phyloP scores from a whole-genome alignment of 2,888 invertebrate genomes.

The Drosophila greeni region DNA sequence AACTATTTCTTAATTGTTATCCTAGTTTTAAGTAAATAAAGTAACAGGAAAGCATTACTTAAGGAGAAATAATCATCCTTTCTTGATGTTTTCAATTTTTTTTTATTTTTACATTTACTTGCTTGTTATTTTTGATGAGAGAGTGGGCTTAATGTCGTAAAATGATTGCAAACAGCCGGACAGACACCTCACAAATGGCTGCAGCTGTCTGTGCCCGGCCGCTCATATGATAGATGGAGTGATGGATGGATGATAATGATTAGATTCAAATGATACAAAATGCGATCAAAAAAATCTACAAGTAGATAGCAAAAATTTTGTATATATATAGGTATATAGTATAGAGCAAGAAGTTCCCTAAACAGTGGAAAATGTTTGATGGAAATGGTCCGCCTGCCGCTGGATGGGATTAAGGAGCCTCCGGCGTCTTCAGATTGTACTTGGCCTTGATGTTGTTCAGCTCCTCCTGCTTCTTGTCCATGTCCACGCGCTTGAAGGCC shows the following conservation, averaged over 20 bases:
- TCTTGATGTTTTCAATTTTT: constrained; percentile 40
- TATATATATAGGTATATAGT: constrained; percentile 31
- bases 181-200: constrained; percentile 11
- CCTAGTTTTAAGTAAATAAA: constrained; percentile 10
- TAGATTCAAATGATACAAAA: constrained; percentile 46
- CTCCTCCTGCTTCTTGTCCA: constrained; percentile 97
- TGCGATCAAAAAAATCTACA: constrained; percentile 57
- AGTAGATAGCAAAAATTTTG: constrained; percentile 59
- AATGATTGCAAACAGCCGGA: constrained; percentile 36
- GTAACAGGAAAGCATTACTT: background rate
- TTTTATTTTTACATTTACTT: constrained; percentile 67
- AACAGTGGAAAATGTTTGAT: constrained; percentile 37
- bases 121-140: constrained; percentile 67
- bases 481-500: constrained; percentile 96
- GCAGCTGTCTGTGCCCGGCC: background rate
- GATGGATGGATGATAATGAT: constrained; percentile 48
- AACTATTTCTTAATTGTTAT: constrained; percentile 37
- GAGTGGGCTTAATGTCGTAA: constrained; percentile 47
- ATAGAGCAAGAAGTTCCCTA: constrained; percentile 35
- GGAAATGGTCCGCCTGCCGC: constrained; percentile 22
- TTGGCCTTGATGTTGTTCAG: constrained; percentile 96
- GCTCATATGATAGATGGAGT: constrained; percentile 47
- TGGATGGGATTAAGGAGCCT: constrained; percentile 52
- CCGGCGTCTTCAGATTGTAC: constrained; percentile 86
- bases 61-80: background rate